Percentiles rank a stretch among this genome's conserved stretches.
Evolutionary conservation across 2,113 vertebrate genomes (phyloP).

Genomic region (Sphaerodactylus townsendi): DNA sequence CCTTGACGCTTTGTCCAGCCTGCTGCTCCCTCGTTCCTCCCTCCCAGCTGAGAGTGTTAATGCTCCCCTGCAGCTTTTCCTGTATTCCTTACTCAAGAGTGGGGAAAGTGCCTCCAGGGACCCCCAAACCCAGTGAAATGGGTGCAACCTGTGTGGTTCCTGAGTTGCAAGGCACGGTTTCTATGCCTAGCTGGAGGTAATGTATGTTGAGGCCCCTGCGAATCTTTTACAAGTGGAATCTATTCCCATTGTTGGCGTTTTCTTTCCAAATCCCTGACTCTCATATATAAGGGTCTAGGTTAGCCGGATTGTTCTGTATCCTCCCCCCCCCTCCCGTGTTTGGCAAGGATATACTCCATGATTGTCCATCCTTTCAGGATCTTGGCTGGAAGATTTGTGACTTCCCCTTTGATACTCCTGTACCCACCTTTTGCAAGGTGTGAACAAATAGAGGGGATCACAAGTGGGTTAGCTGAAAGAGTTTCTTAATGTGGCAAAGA

Average conservation of each 20-base stretch:
- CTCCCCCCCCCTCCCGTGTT: too few relatives aligned
- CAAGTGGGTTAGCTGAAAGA: neutral
- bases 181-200: too few relatives aligned
- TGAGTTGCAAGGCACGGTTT: neutral
- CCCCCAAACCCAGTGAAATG: neutral
- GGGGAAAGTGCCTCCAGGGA: neutral
- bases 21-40: too few relatives aligned
- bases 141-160: neutral
- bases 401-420: neutral
- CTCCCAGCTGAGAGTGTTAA: neutral
- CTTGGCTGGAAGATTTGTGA: neutral
- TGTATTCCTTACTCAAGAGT: neutral
- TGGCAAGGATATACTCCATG: too few relatives aligned
- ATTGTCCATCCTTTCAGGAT: neutral
- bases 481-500: neutral
- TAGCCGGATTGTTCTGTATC: neutral
- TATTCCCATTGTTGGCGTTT: neutral
- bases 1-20: too few relatives aligned
- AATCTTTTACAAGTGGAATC: neutral
- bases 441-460: neutral
- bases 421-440: neutral
- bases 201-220: too few relatives aligned
- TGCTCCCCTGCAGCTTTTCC: neutral
- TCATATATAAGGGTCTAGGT: neutral
- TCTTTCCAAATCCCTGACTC: neutral